Evolutionary conservation across 2,797 vertebrate species (phyloP), one percentile per base, ranked within the genome.

Genomic region (Distichodus sexfasciatus): DNA sequence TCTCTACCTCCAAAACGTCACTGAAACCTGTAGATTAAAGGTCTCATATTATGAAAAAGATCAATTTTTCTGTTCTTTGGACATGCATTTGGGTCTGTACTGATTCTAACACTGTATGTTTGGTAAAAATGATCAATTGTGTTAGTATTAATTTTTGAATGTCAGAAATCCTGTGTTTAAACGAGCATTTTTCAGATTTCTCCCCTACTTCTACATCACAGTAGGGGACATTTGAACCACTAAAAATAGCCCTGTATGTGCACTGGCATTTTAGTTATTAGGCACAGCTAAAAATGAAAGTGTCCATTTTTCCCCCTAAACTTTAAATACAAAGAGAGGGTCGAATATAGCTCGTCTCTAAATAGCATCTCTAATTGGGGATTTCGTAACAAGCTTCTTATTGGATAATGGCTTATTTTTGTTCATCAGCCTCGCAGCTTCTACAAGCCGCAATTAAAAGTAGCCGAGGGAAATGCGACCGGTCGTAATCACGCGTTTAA

Each of bases 401-500:
- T 36, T 61, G 53, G 58, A 63, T 67, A 71, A 69, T 68, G 51
- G 50, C 66, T 51, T 67, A 44, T 50, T 75, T 61, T n/a, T 60
- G 64, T 67, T 66, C 54, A 58, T 70, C 77, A 74, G 58, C 59
- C 44, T 51, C 11, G 33, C 54, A 43, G 62, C 51, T 63, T 72
- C 71, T 62, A 63, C 36, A 44, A 69, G 59, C 55, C 66, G 69
- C 62, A 70, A 60, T 74, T 67, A 57, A 47, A 65, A 33, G 51
- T 58, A 64, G 15, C 40, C 53, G 35, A 23, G 62, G 67, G 58
- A 69, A 60, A 70, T 82, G 80, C 76, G 76, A 74, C 77, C n/a
- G n/a, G 71, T 86, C 84, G 83, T 82, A 85, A 85, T 85, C 80
- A 77, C 80, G 83, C 76, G 81, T 82, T 81, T 78, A 76, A 88